A percentile compares a stretch with the other conserved stretches of the same genome.
Conservation (phyloP, 2,888 invertebrate genomes). For the Ernsta delagoae region DNA sequence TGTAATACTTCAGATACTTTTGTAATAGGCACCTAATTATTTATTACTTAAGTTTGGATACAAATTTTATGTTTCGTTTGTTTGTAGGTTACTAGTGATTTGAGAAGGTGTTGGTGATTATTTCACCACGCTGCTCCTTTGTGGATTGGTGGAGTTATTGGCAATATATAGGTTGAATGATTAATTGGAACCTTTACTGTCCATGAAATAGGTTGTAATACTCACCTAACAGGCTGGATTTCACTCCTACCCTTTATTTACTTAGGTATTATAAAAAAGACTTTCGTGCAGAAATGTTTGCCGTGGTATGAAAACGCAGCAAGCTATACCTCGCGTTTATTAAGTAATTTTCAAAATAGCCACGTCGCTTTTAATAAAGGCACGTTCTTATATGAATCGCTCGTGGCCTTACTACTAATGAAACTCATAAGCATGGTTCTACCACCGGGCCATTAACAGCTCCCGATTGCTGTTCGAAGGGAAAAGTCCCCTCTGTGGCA, state of each 20-base stretch:
- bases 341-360: slow-evolving; percentile 74
- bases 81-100: no score
- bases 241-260: no score
- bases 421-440: slow-evolving; percentile 79
- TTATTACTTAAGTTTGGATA: slow-evolving; percentile 13
- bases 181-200: no score
- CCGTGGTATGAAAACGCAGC: slow-evolving; percentile 33
- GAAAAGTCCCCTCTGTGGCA: slow-evolving; percentile 65
- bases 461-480: slow-evolving; percentile 70
- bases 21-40: no score
- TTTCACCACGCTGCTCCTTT: no score
- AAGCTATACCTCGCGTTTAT: slow-evolving; percentile 48
- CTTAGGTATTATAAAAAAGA: background rate
- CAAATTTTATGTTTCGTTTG: background rate
- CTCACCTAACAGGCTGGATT: no score
- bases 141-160: no score
- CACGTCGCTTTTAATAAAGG: slow-evolving; percentile 77
- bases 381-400: slow-evolving; percentile 79
- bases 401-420: slow-evolving; percentile 75
- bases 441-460: slow-evolving; percentile 75
- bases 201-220: no score
- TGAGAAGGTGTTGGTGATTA: no score
- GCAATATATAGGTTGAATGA: no score
- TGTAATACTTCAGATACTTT: slow-evolving; percentile 41
- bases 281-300: slow-evolving; percentile 14